A percentile compares a stretch with the other conserved stretches of the same genome.
Conservation (phyloP, 2,113 vertebrate genomes). For the Madoqua kirkii region DNA sequence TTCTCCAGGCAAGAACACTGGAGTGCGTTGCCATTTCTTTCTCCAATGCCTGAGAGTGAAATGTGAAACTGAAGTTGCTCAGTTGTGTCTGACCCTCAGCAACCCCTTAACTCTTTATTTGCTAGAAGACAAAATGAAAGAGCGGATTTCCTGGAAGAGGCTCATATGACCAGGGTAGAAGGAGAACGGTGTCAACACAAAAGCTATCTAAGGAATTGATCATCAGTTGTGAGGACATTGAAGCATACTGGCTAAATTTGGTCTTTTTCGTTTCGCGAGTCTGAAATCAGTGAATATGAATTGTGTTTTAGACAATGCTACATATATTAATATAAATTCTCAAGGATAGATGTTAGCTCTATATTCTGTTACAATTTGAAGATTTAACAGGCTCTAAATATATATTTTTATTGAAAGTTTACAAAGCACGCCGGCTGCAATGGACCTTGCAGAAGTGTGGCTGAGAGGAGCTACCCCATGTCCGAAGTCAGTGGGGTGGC, state of each 20-base stretch:
- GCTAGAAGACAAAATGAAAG: background rate
- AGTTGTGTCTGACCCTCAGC: too few relatives aligned
- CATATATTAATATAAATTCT: background rate
- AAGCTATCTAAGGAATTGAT: background rate
- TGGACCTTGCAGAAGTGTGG: fast-evolving
- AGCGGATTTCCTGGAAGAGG: background rate
- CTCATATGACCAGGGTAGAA: background rate
- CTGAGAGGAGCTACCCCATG: too few relatives aligned
- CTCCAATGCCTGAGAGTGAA: too few relatives aligned
- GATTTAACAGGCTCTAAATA: background rate
- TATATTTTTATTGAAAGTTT: too few relatives aligned
- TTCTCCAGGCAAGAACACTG: too few relatives aligned
- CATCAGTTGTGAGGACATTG: background rate
- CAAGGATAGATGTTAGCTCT: background rate
- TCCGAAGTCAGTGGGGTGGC: too few relatives aligned
- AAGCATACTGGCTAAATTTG: background rate
- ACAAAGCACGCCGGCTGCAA: fast-evolving
- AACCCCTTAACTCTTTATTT: background rate
- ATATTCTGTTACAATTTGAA: background rate
- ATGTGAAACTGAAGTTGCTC: too few relatives aligned
- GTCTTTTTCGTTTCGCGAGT: background rate
- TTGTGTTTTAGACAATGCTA: background rate
- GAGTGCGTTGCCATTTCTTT: too few relatives aligned
- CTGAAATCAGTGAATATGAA: background rate
- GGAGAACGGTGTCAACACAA: background rate